Evolutionary conservation across 2,797 vertebrate genomes (phyloP), one percentile per base, ranked within the genome.

Genomic region (Silurus lanzhouensis): DNA sequence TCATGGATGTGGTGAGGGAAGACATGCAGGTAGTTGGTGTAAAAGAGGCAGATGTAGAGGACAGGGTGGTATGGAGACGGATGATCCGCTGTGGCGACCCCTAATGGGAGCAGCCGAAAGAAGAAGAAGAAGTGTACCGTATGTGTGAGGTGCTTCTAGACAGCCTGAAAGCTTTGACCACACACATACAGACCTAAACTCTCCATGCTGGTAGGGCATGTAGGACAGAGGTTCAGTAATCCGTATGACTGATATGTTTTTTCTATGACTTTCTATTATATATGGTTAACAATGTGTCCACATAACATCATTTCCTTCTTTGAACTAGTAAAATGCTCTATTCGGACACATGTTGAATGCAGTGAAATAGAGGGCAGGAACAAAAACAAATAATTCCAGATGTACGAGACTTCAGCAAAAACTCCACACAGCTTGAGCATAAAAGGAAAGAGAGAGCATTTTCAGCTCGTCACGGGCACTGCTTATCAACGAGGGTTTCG

Each of bases 381-480:
- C 22, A n/a, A 48, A 60, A 27, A 82, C 19, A 63, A 75, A 82
- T 58, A 38, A 13, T 74, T 63, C 72, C 63, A 81, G 60, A 83
- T 68, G 60, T 66, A 46, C 14, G 46, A 46, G 31, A 25, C 63
- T 46, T 70, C 63, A 52, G 58, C 27, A 81, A 78, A 71, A 13
- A n/a, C 46, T 77, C 61, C 84, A 63, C 83, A 84, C 15, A 72
- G 4, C 22, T 81, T n/a, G 8, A 78, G n/a, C 27, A 44, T 70
- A 58, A 66, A 87, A 57, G 57, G 58, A 74, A 76, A 82, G 71
- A 27, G 76, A 60, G 66, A 52, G 27, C 31, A 58, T 27, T 86
- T 77, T 27, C 57, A 71, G 52, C 14, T 12, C 14, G 27, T 66
- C 60, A 22, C 22, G 64, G 60, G 61, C 61, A 67, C 61, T 55